phyloP scores from a whole-genome alignment of 2,888 invertebrate species.

The Melikaiella ostensackeni region DNA sequence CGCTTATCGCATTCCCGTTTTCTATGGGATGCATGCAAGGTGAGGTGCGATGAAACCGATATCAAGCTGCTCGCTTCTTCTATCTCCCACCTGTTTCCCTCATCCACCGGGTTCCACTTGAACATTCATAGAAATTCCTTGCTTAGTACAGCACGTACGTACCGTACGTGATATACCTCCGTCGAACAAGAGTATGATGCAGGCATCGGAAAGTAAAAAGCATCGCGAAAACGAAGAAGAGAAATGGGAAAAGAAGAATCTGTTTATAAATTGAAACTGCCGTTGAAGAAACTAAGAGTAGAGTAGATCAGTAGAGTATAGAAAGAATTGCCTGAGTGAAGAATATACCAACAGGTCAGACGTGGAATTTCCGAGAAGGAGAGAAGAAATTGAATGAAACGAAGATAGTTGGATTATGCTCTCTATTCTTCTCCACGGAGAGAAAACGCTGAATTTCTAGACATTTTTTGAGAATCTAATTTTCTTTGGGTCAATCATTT shows the following conservation, averaged over 20 bases:
- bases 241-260: conserved; percentile 23
- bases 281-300: conserved; percentile 22
- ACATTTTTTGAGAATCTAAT: not conserved
- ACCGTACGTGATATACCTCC: conserved; percentile 52
- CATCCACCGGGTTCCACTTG: conserved; percentile 51
- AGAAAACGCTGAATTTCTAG: not conserved
- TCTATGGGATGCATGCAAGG: conserved; percentile 47
- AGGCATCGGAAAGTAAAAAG: conserved; percentile 36
- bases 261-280: conserved; percentile 40
- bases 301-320: no score
- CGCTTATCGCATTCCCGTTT: conserved; percentile 57
- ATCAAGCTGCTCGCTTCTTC: conserved; percentile 21
- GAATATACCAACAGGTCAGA: conserved; percentile 25
- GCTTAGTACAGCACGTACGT: conserved; percentile 58
- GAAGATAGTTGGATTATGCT: not conserved
- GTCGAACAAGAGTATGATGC: conserved; percentile 34
- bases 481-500: not conserved
- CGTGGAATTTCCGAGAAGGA: conserved; percentile 9
- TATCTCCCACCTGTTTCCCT: conserved; percentile 44
- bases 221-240: conserved; percentile 8
- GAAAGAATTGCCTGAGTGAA: conserved; percentile 26
- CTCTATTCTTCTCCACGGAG: not conserved
- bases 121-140: conserved; percentile 63
- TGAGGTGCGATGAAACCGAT: conserved; percentile 30
- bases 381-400: conserved; percentile 3